Base-by-base conservation (phyloP, 1,140 invertebrate genomes). In the Centruroides sculpturatus region DNA sequence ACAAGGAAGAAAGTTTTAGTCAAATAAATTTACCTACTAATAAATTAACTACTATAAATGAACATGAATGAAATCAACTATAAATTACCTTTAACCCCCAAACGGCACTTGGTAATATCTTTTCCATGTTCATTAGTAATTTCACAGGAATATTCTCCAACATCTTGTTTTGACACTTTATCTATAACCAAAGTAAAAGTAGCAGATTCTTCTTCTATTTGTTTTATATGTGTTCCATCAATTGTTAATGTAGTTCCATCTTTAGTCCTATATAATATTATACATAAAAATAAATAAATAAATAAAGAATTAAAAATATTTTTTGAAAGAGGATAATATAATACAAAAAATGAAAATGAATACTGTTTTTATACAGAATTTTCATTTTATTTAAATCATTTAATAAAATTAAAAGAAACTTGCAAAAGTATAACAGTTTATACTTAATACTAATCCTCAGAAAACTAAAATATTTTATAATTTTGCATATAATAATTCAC, bases 131-230 rank as follows among this genome's bases (percentile, higher is more conserved):
- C 79, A 75, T 98, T 99, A 47, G 83, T 87, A 10, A 95, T 94
- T 10, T 89, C 81, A 73, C 94, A 98, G 41, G 81, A 83, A 74
- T 99, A 99, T 56, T 81, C 79, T 46, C 92, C 94, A 51, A 85
- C 86, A 73, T 96, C 92, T 59, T 85, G 80, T 3, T 80, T 76
- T 1, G 80, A 81, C 3, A 92, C 83, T 69, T 87, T 86, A 74
- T 94, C 94, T 50, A 97, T 92, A 0, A 92, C 83, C 3, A 95
- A 75, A 0, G 89, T 87, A 72, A 92, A 83, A 53, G 79, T 85
- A 71, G 95, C 92, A 64, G 92, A 89, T 70, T 95, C 91, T 68
- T 95, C 92, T 75, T 90, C 91, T 3, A 97, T 76, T 66, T 91
- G 83, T 62, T 91, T 69, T 35, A 68, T 52, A 41, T 67, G 67